A percentile compares a stretch with the other conserved stretches of the same genome.
Evolutionary conservation across 2,888 invertebrate species (phyloP).

Genomic region (Dicyrtomina minuta): DNA sequence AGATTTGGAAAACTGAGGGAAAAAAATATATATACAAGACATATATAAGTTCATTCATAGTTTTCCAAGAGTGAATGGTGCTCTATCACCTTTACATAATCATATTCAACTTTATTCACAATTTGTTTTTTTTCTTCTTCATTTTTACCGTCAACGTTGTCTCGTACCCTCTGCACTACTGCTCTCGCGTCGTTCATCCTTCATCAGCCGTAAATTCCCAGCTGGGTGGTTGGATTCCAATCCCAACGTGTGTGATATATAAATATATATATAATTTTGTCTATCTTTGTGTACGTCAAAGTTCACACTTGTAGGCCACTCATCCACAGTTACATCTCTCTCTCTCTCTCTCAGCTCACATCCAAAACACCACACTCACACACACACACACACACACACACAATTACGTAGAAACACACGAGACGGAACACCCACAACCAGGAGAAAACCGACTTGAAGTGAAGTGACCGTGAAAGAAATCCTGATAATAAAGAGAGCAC

Average conservation of each 20-base stretch:
- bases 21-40: background rate
- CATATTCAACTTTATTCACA: background rate
- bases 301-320: too few relatives aligned
- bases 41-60: conserved; percentile 17
- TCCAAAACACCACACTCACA: background rate
- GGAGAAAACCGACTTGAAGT: conserved; percentile 2
- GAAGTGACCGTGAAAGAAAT: conserved; percentile 31
- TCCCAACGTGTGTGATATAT: too few relatives aligned
- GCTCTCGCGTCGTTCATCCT: too few relatives aligned
- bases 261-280: too few relatives aligned
- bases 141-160: background rate
- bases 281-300: too few relatives aligned
- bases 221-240: too few relatives aligned
- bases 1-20: background rate
- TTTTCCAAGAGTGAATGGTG: conserved; percentile 11
- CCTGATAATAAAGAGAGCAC: conserved; percentile 13
- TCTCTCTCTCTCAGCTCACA: too few relatives aligned
- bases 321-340: too few relatives aligned
- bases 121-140: background rate
- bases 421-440: background rate
- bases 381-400: too few relatives aligned
- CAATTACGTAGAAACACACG: background rate
- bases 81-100: conserved; percentile 7
- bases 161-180: background rate
- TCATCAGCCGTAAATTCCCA: too few relatives aligned